Evolutionary conservation across 2,113 vertebrate genomes (phyloP), one percentile per base, ranked within the genome.

Genomic region (Pardalotus punctatus): DNA sequence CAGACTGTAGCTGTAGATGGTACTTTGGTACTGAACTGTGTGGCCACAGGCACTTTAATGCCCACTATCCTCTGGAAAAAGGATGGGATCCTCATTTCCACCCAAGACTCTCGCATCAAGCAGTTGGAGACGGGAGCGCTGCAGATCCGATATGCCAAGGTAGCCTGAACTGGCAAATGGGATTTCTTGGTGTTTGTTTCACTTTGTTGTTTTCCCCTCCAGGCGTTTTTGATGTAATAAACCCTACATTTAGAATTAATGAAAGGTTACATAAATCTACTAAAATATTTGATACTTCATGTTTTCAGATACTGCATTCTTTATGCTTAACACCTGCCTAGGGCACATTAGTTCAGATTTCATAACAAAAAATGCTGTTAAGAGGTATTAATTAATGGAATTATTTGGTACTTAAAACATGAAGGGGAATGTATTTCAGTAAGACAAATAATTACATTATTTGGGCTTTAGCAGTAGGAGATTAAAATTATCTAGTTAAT

Each of bases 31-130:
- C 98, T 99, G 77, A 99, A 94, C 96, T 99, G 99, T 67, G 94
- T 98, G 97, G 99, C 98, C 74, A 98, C 98, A 12, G 99, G 99
- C 81, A 98, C 98, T 78, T 98, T 99, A 43, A 96, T 97, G 81
- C 99, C 99, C 94, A 99, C 99, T 57, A 98, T 99, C 96, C 98
- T 99, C 93, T 99, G 99, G 99, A 99, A 99, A 85, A 99, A 99
- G 83, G 99, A 99, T 47, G 98, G 99, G 3, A 96, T 98, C 51
- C 97, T 99, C 36, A 91, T 99, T 91, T 99, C 99, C 81, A 99
- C 99, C 22, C 99, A 99, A 53, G 99, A 99, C 95, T 99, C 99
- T 42, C 98, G 99, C 42, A 98, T 99, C 96, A 99, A 99, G 93
- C 99, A 99, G 95, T 94, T 99, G 94, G 99, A 99, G 94, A 98